phyloP scores from a whole-genome alignment of 2,113 vertebrate genomes.

The Electrona antarctica region DNA sequence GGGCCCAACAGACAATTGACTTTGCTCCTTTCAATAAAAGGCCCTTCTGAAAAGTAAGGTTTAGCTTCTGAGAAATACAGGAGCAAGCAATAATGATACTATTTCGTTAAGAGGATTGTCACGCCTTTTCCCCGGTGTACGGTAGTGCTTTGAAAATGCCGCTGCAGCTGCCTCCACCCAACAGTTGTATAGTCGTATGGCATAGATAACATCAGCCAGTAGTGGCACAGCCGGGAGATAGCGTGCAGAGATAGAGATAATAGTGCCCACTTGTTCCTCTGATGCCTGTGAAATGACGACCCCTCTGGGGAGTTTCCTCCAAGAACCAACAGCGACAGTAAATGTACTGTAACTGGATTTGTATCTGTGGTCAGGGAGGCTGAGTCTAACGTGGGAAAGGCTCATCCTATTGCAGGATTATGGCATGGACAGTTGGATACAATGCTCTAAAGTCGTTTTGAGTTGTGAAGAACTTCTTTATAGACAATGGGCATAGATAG shows the following conservation, averaged over 20 bases:
- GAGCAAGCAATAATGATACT: slow-evolving; percentile 24
- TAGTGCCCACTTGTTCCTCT: slow-evolving; percentile 41
- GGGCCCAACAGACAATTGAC: slow-evolving; percentile 14
- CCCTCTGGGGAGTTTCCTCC: slow-evolving; percentile 48
- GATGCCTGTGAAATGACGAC: slow-evolving; percentile 54
- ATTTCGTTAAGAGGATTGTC: slow-evolving; percentile 20
- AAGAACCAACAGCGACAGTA: slow-evolving; percentile 13
- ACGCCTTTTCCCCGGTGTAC: slow-evolving; percentile 16
- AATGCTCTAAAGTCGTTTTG: slow-evolving; percentile 33
- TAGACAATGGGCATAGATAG: no score
- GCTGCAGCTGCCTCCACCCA: slow-evolving; percentile 39
- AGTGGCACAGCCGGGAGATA: slow-evolving; percentile 47
- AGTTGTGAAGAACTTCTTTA: background rate
- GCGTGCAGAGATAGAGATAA: slow-evolving; percentile 59
- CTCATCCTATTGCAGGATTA: slow-evolving; percentile 19
- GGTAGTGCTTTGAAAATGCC: slow-evolving; percentile 19
- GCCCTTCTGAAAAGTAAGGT: background rate
- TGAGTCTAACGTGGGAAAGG: slow-evolving; percentile 50
- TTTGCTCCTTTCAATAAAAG: background rate
- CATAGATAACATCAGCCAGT: slow-evolving; percentile 49
- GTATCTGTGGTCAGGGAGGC: slow-evolving; percentile 20
- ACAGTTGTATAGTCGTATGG: slow-evolving; percentile 34
- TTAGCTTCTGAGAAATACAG: no score
- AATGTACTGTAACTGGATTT: slow-evolving; percentile 41
- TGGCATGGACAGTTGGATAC: background rate